Evolutionary conservation across 2,888 invertebrate genomes (phyloP), one percentile per base, ranked within the genome.

Genomic region (Vanessa cardui): DNA sequence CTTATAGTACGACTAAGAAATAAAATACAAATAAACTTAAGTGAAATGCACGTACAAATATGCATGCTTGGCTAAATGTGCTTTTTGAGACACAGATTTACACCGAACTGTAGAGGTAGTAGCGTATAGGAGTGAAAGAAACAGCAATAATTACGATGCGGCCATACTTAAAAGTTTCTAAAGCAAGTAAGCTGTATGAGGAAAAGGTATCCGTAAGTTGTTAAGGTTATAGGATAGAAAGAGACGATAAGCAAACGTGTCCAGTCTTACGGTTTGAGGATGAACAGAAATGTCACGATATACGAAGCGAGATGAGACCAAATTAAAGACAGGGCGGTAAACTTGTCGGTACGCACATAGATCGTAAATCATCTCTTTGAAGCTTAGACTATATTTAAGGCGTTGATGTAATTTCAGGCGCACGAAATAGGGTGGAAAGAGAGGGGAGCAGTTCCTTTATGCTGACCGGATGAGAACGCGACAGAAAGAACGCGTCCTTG

Each of bases 231-330:
- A 70, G 45, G 81, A 81, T 77, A 68, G 76, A 87, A 79, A 80
- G 79, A 79, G 83, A 85, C 72, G 70, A 74, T 72, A 62, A 68
- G 71, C 66, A 70, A 75, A 66, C 89, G 88, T 90, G 90, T 83
- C 82, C 77, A 77, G 68, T 81, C 83, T 78, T 83, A 80, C 77
- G 75, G 76, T 73, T 64, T 66, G 77, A 77, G 84, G 90, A 89
- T 89, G 75, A 89, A 78, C 74, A 73, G 74, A 74, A 73, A 77
- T 76, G 74, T 75, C 78, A 77, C 76, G 73, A 79, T 75, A 79
- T 75, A 44, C 33, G 59, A 26, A 31, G 26, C 18, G 50, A 60
- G 63, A 70, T 52, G 69, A 68, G 78, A 77, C 72, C 74, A 77
- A 79, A 81, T 80, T 73, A 72, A 74, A 67, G 70, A 64, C 68